Evolutionary conservation across 2,797 vertebrate species (phyloP).

Genomic region (Syngnathus rostellatus): DNA sequence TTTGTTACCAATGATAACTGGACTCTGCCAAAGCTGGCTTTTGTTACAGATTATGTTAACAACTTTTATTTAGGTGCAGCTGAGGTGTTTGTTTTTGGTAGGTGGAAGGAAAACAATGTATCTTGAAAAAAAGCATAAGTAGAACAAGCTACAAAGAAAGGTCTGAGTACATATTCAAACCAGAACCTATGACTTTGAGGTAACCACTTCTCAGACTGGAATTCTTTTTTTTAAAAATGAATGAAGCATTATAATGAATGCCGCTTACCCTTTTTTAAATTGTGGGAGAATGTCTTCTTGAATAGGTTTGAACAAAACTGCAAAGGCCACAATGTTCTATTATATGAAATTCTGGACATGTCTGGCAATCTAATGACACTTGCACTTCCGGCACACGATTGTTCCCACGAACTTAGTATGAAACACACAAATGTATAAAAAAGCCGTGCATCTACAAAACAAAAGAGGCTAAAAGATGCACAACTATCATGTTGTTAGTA

Average conservation of each 20-base stretch:
- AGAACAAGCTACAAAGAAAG: not conserved
- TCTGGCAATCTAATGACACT: not conserved
- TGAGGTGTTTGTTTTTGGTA: too few relatives aligned
- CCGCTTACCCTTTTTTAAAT: not conserved
- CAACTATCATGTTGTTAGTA: slow-evolving; percentile 6
- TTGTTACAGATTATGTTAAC: not conserved
- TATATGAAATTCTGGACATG: not conserved
- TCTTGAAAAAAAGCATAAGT: not conserved
- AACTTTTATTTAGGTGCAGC: not conserved
- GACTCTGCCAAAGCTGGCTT: not conserved
- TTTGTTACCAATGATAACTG: not conserved
- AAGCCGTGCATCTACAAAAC: not conserved
- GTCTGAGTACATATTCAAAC: not conserved
- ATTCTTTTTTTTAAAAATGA: too few relatives aligned
- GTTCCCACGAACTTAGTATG: not conserved
- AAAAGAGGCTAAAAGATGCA: not conserved
- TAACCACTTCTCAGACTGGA: not conserved
- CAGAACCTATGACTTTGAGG: not conserved
- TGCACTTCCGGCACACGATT: too few relatives aligned
- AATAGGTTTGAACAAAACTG: not conserved
- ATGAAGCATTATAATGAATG: not conserved
- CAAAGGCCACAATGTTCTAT: not conserved
- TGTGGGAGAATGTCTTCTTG: not conserved
- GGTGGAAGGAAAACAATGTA: not conserved
- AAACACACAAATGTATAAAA: not conserved